Evolutionary conservation across 2,797 vertebrate species (phyloP).

Genomic region (Lepus oiostolus): DNA sequence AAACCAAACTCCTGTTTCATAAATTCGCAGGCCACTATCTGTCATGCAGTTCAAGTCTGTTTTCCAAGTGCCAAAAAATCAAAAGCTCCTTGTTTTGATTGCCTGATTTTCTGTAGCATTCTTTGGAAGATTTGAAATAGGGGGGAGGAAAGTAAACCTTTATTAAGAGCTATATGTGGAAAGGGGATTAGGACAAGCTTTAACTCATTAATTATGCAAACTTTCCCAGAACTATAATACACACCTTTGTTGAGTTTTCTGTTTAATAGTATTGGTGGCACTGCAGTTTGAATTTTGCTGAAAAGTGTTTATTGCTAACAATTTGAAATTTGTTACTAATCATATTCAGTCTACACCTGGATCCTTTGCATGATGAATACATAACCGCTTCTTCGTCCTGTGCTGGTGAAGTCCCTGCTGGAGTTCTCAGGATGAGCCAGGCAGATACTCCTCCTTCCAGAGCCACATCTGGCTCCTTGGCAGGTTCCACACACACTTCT

Average conservation of each 20-base stretch:
- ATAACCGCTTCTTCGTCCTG: constrained; percentile 38
- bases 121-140: constrained; percentile 58
- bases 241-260: constrained; percentile 10
- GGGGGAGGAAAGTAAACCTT: background rate
- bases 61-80: constrained; percentile 63
- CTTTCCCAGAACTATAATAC: background rate
- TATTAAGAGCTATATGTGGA: constrained; percentile 52
- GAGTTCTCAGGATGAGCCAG: constrained; percentile 79
- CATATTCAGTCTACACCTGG: background rate
- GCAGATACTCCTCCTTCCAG: constrained; percentile 71
- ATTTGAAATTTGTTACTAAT: background rate
- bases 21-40: constrained; percentile 49
- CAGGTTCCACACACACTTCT: constrained; percentile 86
- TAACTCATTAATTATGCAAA: constrained; percentile 50
- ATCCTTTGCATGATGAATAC: background rate
- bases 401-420: constrained; percentile 80
- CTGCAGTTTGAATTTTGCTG: constrained; percentile 24
- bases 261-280: background rate
- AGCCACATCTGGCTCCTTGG: constrained; percentile 87
- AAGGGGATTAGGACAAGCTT: constrained; percentile 7
- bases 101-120: constrained; percentile 66
- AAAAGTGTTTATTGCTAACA: background rate
- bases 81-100: constrained; percentile 55
- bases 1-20: constrained; percentile 31
- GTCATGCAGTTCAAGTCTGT: constrained; percentile 13